Conservation (phyloP, 2,113 vertebrate species). For the Uropsilus gracilis region DNA sequence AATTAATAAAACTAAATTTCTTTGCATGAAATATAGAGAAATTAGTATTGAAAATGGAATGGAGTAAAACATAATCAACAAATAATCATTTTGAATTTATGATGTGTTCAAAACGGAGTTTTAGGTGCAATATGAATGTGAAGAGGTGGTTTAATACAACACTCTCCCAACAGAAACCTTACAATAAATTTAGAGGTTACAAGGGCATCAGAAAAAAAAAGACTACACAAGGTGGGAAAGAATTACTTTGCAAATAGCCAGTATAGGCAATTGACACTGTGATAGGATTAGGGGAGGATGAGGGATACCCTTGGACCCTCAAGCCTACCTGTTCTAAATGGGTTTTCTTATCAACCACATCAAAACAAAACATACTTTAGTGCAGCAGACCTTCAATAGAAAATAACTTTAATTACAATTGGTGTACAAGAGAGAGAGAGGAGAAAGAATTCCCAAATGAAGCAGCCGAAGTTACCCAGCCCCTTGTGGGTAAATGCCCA, state of each 20-base stretch:
- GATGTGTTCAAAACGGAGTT: not conserved
- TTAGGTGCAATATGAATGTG: not conserved
- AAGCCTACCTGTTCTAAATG: too few relatives aligned
- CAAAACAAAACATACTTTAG: too few relatives aligned
- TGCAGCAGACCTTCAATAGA: too few relatives aligned
- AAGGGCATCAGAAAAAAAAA: not conserved
- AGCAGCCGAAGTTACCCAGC: too few relatives aligned
- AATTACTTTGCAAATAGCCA: not conserved
- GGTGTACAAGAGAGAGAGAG: too few relatives aligned
- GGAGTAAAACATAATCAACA: not conserved
- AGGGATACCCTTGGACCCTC: too few relatives aligned
- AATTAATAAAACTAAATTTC: not conserved
- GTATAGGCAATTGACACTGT: not conserved
- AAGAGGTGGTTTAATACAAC: not conserved
- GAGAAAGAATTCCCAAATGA: too few relatives aligned
- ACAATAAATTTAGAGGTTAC: not conserved
- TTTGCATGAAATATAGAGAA: not conserved
- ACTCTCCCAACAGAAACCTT: not conserved
- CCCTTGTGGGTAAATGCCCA: too few relatives aligned
- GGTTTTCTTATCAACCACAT: too few relatives aligned
- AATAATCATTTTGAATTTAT: not conserved
- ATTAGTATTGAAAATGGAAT: conserved; percentile 2
- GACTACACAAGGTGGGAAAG: not conserved
- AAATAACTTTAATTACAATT: too few relatives aligned
- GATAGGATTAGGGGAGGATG: not conserved